phyloP scores from a whole-genome alignment of 35 echinoderm and acorn worm species.

The Heliocidaris erythrogramma region DNA sequence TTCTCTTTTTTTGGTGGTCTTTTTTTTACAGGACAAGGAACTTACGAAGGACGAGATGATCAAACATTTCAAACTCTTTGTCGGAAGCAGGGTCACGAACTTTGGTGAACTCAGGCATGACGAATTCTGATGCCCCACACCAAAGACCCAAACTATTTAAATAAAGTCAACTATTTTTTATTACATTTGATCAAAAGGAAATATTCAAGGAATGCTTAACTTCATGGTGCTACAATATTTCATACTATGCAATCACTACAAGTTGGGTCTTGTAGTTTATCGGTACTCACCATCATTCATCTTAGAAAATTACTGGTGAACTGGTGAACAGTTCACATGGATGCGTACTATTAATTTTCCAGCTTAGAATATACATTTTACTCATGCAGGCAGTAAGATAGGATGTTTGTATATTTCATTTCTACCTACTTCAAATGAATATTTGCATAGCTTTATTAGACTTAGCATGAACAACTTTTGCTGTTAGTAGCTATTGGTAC shows the following conservation, averaged over 20 bases:
- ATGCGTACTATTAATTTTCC: too few relatives aligned
- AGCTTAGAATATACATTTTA: not conserved
- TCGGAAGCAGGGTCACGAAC: conserved; percentile 72
- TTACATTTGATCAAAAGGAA: not conserved
- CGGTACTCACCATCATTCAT: too few relatives aligned
- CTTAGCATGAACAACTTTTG: not conserved
- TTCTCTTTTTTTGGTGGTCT: conserved; percentile 6
- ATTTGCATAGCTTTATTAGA: not conserved
- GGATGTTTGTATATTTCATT: not conserved
- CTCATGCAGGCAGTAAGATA: not conserved
- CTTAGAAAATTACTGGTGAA: too few relatives aligned
- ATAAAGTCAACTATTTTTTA: conserved; percentile 9
- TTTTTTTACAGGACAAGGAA: conserved; percentile 64
- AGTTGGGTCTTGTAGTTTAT: not conserved
- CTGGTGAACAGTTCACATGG: too few relatives aligned
- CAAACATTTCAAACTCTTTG: conserved; percentile 70
- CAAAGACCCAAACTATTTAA: not conserved
- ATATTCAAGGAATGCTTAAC: not conserved
- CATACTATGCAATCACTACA: not conserved
- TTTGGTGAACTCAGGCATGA: conserved; percentile 82
- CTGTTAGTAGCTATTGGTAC: too few relatives aligned
- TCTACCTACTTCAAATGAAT: not conserved
- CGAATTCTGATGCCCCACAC: conserved; percentile 64
- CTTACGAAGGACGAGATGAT: conserved; percentile 81
- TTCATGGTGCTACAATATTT: not conserved